phyloP scores from a whole-genome alignment of 1,140 invertebrate genomes.

The Tetragonula clypearis region DNA sequence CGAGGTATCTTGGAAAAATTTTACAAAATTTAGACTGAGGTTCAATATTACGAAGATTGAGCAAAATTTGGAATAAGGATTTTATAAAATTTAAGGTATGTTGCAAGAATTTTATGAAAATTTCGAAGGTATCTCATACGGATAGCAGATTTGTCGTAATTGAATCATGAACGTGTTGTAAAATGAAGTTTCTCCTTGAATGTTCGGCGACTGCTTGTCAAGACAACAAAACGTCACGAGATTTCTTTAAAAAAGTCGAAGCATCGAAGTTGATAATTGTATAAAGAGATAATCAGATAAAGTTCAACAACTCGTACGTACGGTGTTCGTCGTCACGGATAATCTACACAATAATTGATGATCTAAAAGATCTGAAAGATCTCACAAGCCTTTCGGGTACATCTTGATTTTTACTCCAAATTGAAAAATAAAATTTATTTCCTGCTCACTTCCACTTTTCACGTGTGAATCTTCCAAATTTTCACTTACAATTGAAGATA shows the following conservation, averaged over 20 bases:
- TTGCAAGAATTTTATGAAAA: not conserved
- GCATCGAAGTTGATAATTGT: too few species aligned
- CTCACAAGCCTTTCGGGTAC: not conserved
- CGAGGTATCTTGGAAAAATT: not conserved
- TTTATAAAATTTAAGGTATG: not conserved
- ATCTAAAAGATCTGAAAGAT: not conserved
- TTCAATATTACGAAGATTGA: too few species aligned
- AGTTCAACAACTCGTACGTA: too few species aligned
- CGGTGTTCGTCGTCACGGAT: not conserved
- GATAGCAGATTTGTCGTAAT: too few species aligned
- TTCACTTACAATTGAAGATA: too few species aligned
- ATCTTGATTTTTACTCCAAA: not conserved
- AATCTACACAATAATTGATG: not conserved
- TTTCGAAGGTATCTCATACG: not conserved
- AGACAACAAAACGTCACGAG: too few species aligned
- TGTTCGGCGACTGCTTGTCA: too few species aligned
- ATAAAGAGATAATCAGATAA: too few species aligned
- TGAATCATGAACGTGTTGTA: not conserved
- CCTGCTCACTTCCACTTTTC: not conserved
- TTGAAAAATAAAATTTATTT: not conserved
- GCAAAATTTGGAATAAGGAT: not conserved
- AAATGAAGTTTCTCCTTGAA: not conserved
- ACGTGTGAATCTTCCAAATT: too few species aligned
- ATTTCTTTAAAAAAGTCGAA: too few species aligned
- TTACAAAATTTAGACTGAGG: not conserved